Conservation (phyloP, 35 echinoderm and acorn worm species). For the Amphiura filiformis region DNA sequence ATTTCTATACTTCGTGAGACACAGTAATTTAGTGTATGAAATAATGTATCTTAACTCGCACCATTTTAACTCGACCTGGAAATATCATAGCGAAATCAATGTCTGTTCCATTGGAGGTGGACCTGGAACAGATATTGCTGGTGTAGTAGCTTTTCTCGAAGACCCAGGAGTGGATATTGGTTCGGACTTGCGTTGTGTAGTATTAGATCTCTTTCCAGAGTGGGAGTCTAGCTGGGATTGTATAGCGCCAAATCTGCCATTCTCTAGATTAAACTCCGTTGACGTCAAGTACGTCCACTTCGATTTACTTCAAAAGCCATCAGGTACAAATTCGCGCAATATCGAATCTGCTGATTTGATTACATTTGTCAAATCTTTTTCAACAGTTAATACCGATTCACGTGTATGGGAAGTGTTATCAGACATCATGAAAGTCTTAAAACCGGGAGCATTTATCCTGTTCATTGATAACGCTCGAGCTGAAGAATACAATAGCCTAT, state of each 20-base stretch:
- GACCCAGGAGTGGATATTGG: neutral
- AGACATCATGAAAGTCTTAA: neutral
- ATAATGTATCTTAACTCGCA: neutral
- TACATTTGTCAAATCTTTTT: neutral
- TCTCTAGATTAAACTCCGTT: neutral
- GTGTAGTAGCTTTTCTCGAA: neutral
- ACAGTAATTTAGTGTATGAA: neutral
- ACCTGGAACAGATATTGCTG: neutral
- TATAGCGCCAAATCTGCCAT: neutral
- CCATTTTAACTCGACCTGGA: neutral
- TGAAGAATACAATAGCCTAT: neutral
- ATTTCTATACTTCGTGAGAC: neutral
- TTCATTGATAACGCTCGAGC: neutral
- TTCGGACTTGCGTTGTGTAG: neutral
- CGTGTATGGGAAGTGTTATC: neutral
- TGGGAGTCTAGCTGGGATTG: neutral
- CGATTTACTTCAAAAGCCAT: neutral
- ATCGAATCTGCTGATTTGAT: neutral
- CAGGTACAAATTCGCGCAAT: neutral
- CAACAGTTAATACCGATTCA: neutral
- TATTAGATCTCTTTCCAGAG: neutral
- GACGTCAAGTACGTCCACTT: neutral
- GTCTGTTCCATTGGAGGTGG: neutral
- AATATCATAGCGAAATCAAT: neutral
- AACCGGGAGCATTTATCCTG: neutral